These are phyloP conservation scores for Petaurus breviceps DNA, from an alignment of 2,113 vertebrate species.

Conservation along the genomic window DNA sequence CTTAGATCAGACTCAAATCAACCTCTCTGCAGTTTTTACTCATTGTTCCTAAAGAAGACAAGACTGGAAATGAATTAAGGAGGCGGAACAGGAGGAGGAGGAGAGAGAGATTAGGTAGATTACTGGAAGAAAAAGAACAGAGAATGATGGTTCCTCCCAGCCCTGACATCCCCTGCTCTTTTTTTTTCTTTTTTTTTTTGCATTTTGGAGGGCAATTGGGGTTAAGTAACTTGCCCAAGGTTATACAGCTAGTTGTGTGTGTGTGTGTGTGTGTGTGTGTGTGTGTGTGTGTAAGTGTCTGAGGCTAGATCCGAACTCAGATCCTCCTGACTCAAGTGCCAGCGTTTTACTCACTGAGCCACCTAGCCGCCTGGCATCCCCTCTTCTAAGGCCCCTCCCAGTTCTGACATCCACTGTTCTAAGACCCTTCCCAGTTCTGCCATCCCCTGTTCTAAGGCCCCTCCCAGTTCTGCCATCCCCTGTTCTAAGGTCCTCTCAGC, in stretches of 20 bases:
- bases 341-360: too few species aligned
- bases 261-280: too few species aligned
- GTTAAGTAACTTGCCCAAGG: too few species aligned
- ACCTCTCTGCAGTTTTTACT: not conserved
- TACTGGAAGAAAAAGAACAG: not conserved
- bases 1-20: not conserved
- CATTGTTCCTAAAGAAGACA: not conserved
- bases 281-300: too few species aligned
- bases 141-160: not conserved
- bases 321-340: too few species aligned
- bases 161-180: not conserved
- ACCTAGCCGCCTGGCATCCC: too few species aligned
- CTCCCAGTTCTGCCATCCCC: not conserved
- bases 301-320: too few species aligned
- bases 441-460: not conserved
- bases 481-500: not conserved
- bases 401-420: not conserved
- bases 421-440: too few species aligned
- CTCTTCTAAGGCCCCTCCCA: not conserved
- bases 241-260: too few species aligned
- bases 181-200: too few species aligned
- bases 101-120: not conserved
- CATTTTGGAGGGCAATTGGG: too few species aligned
- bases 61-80: accelerated
- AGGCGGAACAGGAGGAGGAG: not conserved